These are phyloP conservation scores for Idaea dimidiata DNA, from an alignment of 2,888 invertebrate species.

Conservation along the genomic window DNA sequence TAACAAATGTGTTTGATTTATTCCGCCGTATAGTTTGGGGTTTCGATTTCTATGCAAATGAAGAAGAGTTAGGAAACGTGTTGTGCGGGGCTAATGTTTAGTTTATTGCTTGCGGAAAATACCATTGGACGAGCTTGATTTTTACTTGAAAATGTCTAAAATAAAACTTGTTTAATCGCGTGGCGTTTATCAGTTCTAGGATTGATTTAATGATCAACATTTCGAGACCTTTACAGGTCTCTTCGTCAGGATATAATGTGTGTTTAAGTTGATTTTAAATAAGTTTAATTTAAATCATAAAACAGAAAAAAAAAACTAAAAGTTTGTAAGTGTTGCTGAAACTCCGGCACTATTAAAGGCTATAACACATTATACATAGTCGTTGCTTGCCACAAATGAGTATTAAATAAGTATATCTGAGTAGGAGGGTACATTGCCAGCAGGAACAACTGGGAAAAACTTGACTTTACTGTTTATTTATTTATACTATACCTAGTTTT, in stretches of 20 bases:
- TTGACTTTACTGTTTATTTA: neutral
- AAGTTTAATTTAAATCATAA: no score
- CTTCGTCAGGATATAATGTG: no score
- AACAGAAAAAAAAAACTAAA: no score
- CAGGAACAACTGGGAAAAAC: neutral
- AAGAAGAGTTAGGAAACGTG: constrained; percentile 16
- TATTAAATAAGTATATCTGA: no score
- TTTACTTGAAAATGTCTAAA: neutral
- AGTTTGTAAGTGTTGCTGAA: no score
- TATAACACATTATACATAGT: no score
- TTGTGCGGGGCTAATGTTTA: constrained; percentile 9
- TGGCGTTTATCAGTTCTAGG: no score
- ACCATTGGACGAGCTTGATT: neutral
- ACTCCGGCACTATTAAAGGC: no score
- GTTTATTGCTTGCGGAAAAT: constrained; percentile 8
- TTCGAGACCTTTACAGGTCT: no score
- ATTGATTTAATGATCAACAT: no score
- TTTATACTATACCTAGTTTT: neutral
- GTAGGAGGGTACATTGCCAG: neutral
- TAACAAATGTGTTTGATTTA: constrained; percentile 32
- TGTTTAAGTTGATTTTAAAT: no score
- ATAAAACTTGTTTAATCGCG: neutral
- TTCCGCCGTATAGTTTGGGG: constrained; percentile 21
- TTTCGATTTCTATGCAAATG: constrained; percentile 36
- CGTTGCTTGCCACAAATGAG: no score